Evolutionary conservation across 2,113 vertebrate species (phyloP), one percentile per base, ranked within the genome.

Genomic region (Plecotus auritus): DNA sequence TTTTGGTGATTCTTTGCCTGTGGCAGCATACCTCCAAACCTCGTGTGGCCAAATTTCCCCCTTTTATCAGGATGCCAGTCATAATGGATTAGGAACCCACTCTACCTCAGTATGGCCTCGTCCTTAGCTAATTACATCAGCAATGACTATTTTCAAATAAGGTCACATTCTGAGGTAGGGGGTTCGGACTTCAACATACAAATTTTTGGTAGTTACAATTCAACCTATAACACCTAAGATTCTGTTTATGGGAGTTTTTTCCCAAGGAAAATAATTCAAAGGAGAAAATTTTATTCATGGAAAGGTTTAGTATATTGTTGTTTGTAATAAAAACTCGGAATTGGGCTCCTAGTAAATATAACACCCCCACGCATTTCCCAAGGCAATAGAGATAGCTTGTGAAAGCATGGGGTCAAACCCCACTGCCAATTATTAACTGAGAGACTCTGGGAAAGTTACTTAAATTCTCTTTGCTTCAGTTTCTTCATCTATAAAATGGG

Each of bases 191-290:
- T 80, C 42, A 84, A 66, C 45, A 81, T 37, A 30, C 8, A 3
- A 32, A 61, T 54, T 85, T 64, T 30, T 49, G 35, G 73, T 64
- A 66, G 16, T 59, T 88, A 81, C 2, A 81, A 81, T 77, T 26
- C 37, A 76, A 92, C 17, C 37, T 59, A 72, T n/a, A 26, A 82
- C 26, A 83, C 26, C 61, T n/a, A 61, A 11, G 23, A 73, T 85
- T 90, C 42, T 54, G 28, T 17, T 67, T 56, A 72, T 22, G 56
- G 35, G 10, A 67, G 51, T 66, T 81, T 56, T 61, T 61, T 17
- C 32, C 16, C 11, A 67, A 94, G n/a, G 80, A 85, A 94, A 89
- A 81, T 76, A 81, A 90, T 42, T 32, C 42, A 51, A 94, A 91
- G 17, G 73, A 22, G 3, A 93, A 74, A 90, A 42, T 5, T 37